Conservation (phyloP, 35 echinoderm and acorn worm genomes). For the Amphiura filiformis region DNA sequence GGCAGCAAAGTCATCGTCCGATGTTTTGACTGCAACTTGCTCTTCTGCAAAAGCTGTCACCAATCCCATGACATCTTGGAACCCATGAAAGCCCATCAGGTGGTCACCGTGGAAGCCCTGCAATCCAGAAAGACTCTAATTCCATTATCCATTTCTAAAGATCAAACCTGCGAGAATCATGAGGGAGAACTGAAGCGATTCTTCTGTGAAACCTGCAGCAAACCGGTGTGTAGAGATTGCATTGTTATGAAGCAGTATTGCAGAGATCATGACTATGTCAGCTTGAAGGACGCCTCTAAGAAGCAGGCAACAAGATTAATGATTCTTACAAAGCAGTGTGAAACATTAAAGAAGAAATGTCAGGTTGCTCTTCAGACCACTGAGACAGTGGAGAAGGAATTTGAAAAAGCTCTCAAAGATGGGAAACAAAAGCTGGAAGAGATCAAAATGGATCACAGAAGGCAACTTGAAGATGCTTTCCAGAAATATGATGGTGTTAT, state of each 20-base stretch:
- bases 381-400: not conserved
- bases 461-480: not conserved
- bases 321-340: not conserved
- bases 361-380: not conserved
- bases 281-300: not conserved
- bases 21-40: not conserved
- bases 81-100: not conserved
- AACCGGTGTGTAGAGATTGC: not conserved
- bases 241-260: not conserved
- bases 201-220: not conserved
- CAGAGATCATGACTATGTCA: not conserved
- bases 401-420: not conserved
- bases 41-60: not conserved
- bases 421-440: not conserved
- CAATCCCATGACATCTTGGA: not conserved
- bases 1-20: no score
- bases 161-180: not conserved
- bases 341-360: not conserved
- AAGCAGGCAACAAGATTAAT: not conserved
- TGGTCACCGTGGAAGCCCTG: not conserved
- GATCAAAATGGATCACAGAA: not conserved
- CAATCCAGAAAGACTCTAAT: not conserved
- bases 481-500: not conserved
- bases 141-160: not conserved
- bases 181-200: not conserved